phyloP scores from a whole-genome alignment of 2,113 vertebrate genomes.

The Nycticryphes semicollaris region DNA sequence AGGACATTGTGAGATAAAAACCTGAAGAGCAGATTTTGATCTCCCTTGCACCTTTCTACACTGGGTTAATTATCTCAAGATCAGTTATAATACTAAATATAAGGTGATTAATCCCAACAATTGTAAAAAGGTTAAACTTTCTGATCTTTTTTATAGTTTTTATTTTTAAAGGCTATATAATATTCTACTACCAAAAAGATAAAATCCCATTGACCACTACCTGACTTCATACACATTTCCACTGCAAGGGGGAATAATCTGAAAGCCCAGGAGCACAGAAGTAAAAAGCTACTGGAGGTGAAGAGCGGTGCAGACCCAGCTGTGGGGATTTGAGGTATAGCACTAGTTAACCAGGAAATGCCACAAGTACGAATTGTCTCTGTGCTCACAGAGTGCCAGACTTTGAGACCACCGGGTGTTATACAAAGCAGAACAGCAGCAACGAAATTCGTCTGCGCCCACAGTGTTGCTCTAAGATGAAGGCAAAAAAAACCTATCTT shows the following conservation, averaged over 20 bases:
- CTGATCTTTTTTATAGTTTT: neutral
- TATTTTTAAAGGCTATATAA: neutral
- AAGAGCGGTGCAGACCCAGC: neutral
- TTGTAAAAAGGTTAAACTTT: neutral
- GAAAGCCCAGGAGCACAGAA: neutral
- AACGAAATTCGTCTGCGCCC: neutral
- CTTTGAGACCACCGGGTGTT: neutral
- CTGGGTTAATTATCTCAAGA: neutral
- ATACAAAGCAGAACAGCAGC: neutral
- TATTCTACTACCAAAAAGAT: neutral
- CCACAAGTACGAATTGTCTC: neutral
- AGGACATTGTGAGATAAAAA: neutral
- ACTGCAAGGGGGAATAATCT: neutral
- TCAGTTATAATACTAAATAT: neutral
- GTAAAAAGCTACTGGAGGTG: neutral
- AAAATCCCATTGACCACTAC: neutral
- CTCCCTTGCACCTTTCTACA: neutral
- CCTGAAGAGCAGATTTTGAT: neutral
- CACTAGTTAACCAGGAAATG: constrained; percentile 2
- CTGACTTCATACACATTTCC: neutral
- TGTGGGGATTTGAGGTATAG: neutral
- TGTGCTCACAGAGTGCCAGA: neutral
- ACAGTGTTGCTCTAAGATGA: neutral
- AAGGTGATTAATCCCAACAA: neutral
- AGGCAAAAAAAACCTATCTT: neutral